Evolutionary conservation across 2,797 vertebrate species (phyloP).

Genomic region (Aphelocoma californica): DNA sequence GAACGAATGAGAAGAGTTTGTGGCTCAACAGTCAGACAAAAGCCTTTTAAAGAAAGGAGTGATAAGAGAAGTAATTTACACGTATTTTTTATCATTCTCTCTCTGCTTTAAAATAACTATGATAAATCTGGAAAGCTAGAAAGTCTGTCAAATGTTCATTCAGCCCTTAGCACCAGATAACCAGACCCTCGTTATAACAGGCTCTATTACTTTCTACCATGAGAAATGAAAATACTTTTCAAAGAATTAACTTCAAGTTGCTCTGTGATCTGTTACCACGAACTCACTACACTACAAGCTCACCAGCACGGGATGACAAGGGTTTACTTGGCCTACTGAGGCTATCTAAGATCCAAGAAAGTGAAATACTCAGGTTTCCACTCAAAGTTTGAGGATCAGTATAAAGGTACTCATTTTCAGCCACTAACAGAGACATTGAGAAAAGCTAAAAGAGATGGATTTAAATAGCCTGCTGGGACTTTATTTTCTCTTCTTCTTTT

Average conservation of each 20-base stretch:
- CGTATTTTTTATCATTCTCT: background rate
- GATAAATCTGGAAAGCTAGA: background rate
- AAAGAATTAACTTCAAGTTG: background rate
- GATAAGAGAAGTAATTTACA: background rate
- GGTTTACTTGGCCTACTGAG: background rate
- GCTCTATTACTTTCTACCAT: background rate
- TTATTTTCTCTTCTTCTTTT: background rate
- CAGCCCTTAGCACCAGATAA: background rate
- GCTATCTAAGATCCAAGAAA: background rate
- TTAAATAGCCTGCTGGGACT: background rate
- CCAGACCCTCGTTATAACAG: rapidly evolving
- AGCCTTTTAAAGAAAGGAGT: background rate
- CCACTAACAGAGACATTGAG: background rate
- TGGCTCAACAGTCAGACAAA: background rate
- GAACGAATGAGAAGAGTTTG: background rate
- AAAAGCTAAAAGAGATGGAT: background rate
- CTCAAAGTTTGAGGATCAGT: background rate
- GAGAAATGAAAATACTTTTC: background rate
- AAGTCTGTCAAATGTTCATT: background rate
- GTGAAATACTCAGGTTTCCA: background rate
- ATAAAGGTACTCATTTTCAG: background rate
- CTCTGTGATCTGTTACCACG: background rate
- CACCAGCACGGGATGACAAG: background rate
- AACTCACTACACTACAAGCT: background rate
- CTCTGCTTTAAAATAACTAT: background rate